Evolutionary conservation across 30 jellyfish, hydroid and myxozoan species (phyloP), one percentile per base, ranked within the genome.

Genomic region (Turritopsis dohrnii): DNA sequence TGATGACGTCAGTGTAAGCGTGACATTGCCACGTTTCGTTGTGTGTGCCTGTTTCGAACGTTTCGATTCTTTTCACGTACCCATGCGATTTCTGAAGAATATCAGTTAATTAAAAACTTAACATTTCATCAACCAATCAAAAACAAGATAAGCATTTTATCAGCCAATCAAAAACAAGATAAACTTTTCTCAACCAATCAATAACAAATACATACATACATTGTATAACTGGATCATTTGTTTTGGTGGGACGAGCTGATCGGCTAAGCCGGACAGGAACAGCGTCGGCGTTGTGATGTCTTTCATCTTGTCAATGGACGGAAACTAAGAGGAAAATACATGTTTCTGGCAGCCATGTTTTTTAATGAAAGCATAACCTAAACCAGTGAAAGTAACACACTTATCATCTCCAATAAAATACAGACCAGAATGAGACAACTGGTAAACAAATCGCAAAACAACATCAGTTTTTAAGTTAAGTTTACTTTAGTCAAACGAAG

Each of bases 1-100:
- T 92, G 74, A 92, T 85, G 18, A 90, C 96, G n/a, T 92, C 98
- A 1, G 95, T 79, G 82, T 92, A 92, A 17, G 96, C 98, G 84
- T 92, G 84, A 69, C 98, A 92, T 75, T 92, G 98, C 98, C 98
- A 92, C 8, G 98, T 92, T 80, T 92, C 96, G 79, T 92, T 92
- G 82, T 92, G 98, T 1, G 96, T 88, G 18, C 98, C 98, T 25
- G 96, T 84, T 28, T 71, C 96, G 69, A 92, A 92, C 18, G 96
- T 92, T 79, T 92, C 98, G 19, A 92, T 76, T 3, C 95, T 79
- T 80, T 92, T 92, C 84, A 88, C 65, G 0, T 90, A 86, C 25
- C 92, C 84, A 13, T 83, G 41, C 4, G 96, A 84, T 4, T 89
- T 81, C 98, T 92, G 66, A 27, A 79, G 72, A 19, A 29, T 18